Base-by-base conservation (phyloP, 2,797 vertebrate genomes). In the Sebastes jordani region DNA sequence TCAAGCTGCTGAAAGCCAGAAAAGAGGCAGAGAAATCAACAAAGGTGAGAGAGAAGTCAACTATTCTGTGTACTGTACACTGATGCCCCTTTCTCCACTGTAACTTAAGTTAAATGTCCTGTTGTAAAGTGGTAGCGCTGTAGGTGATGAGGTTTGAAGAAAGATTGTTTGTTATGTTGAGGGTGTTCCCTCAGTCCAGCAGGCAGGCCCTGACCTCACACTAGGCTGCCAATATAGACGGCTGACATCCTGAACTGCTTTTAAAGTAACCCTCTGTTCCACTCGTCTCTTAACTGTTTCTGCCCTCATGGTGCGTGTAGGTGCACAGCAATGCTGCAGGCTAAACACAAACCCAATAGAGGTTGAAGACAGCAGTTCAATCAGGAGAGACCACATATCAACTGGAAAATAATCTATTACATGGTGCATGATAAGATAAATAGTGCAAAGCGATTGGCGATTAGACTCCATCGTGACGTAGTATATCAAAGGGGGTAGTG, bases 1-100 rank as follows among this genome's bases (percentile, higher is more conserved):
- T 87, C 84, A 88, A 84, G 75, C 80, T 77, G 79, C 66, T 58
- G 79, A 74, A 27, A 73, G 86, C 64, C 64, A 63, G 71, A 72
- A 52, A 32, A 78, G 36, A 76, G 55, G 7, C 20, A 69, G 29
- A 54, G 68, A 49, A 74, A 64, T 55, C 55, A 22, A 4, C 4
- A 2, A 34, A 49, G 74, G 42, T 73, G 20, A 66, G 13, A 60
- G 36, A 84, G 36, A 23, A 49, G 49, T 59, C n/a, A 7, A n/a
- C 20, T 68, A 74, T 34, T 42, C 27, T 70, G 34, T 63, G 25
- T 8, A 36, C 52, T 78, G 38, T n/a, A 77, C 59, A 23, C 76
- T 49, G 46, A 55, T 46, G 23, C 29, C 27, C 32, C 46, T 54
- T 22, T 27, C 13, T n/a, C 27, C 2, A 13, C 23, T 63, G 20